phyloP scores from a whole-genome alignment of 2,797 vertebrate species.

The Eospalax fontanierii region DNA sequence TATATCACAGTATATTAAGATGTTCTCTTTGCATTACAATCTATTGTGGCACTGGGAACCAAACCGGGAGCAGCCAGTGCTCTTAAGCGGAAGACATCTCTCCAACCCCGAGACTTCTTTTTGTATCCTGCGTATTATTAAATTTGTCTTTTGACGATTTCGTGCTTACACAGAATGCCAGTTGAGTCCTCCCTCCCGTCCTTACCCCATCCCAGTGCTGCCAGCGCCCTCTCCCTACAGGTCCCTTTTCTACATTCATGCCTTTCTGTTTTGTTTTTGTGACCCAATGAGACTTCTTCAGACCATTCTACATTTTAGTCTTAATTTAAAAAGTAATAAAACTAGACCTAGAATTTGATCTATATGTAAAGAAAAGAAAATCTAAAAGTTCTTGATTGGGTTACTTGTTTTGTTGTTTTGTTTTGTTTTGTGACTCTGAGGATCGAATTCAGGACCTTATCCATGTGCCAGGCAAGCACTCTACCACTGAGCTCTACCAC shows the following conservation, averaged over 20 bases:
- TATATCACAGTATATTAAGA: not conserved
- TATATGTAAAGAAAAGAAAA: not conserved
- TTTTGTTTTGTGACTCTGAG: not conserved
- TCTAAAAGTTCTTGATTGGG: not conserved
- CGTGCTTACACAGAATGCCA: too few species aligned
- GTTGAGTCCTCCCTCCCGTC: too few species aligned
- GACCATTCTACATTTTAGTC: not conserved
- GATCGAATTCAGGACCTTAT: not conserved
- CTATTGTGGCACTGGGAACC: not conserved
- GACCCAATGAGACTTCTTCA: not conserved
- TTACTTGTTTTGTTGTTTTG: not conserved
- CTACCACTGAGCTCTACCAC: too few species aligned
- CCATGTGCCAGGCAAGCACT: not conserved
- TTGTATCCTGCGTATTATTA: too few species aligned
- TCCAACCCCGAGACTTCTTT: too few species aligned
- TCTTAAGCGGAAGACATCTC: too few species aligned
- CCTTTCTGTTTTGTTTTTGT: not conserved
- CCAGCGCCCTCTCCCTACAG: not conserved
- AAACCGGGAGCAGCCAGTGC: too few species aligned
- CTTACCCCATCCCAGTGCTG: not conserved
- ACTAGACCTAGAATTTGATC: not conserved
- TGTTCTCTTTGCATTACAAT: not conserved
- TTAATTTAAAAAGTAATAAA: slow-evolving; percentile 37
- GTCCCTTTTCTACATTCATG: not conserved
- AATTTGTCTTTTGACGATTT: not conserved